Conservation (phyloP, 2,797 vertebrate species). For the Danio aesculapii region DNA sequence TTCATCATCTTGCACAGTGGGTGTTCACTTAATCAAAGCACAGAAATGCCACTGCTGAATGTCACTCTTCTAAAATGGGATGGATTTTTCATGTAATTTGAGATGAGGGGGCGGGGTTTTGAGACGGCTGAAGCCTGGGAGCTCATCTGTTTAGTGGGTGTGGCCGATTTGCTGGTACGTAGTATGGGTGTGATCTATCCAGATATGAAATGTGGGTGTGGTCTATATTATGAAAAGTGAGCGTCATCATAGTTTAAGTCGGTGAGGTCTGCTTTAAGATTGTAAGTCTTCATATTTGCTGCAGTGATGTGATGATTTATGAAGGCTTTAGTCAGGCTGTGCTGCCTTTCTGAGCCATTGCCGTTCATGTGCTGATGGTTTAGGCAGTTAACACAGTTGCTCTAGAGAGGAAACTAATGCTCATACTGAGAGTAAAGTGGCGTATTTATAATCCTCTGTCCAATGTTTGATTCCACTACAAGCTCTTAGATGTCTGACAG, state of each 20-base stretch:
- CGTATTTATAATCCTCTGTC: not conserved
- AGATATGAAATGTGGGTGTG: too few relatives aligned
- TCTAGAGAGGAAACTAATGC: constrained; percentile 2
- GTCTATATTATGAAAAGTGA: too few relatives aligned
- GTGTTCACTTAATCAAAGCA: constrained; percentile 50
- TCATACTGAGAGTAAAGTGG: not conserved
- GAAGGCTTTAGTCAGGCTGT: not conserved
- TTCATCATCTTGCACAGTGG: constrained; percentile 59
- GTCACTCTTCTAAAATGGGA: constrained; percentile 52
- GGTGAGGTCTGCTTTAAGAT: not conserved
- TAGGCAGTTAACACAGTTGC: not conserved
- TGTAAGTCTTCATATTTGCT: not conserved
- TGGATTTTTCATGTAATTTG: not conserved
- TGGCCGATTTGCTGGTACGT: not conserved
- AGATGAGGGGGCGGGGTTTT: not conserved
- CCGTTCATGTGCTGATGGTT: not conserved
- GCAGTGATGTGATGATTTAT: not conserved
- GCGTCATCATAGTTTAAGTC: not conserved
- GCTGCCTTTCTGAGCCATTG: not conserved
- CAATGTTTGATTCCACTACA: not conserved
- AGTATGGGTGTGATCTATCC: too few relatives aligned
- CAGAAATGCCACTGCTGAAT: constrained; percentile 57
- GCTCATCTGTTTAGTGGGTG: not conserved
- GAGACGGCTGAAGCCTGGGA: not conserved
- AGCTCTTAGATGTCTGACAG: constrained; percentile 21